Base-by-base conservation (phyloP, 2,113 vertebrate genomes). In the Sinocyclocheilus anshuiensis region DNA sequence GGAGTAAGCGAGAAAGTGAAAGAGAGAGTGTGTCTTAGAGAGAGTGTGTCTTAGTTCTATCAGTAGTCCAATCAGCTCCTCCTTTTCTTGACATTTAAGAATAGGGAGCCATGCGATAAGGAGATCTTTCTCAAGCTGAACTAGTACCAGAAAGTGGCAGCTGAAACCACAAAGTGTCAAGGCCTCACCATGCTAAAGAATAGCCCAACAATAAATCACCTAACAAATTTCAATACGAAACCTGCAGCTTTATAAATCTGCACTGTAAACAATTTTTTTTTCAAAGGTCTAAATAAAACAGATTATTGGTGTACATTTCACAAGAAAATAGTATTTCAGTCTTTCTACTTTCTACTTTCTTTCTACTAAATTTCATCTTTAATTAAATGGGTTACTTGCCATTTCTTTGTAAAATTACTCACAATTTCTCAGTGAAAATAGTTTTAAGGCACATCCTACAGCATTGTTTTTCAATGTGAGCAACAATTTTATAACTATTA, bases 21-120 rank as follows among this genome's bases (percentile, higher is more conserved):
- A 84, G 78, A 72, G 84, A 83, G 89, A 83, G 76, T 79, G 69
- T 79, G 77, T 77, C 48, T 80, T 24, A 71, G 77, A 72, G 84
- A 83, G 89, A 83, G 76, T 79, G 69, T 79, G 77, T 77, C 48
- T 80, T 24, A 71, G 77, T 77, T 81, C 74, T 81, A 88, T 84
- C 81, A 65, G 75, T 12, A 85, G 26, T 85, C 39, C 55, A 71
- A 85, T 83, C 61, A n/a, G 75, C 39, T 67, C 81, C 75, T 85
- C 48, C 78, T 81, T 84, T 89, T 87, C 87, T 61, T 86, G 29
- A 65, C 75, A 85, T 84, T 79, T 77, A 77, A 86, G 67, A 69
- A 61, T 24, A 78, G 69, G 24, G 55, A 63, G 83, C 83, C 86
- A 90, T 85, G 75, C 57, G 81, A 59, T 91, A 85, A 90, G 86